These are phyloP conservation scores for Seira musarum DNA, from an alignment of 2,888 invertebrate species.

Conservation along the genomic window DNA sequence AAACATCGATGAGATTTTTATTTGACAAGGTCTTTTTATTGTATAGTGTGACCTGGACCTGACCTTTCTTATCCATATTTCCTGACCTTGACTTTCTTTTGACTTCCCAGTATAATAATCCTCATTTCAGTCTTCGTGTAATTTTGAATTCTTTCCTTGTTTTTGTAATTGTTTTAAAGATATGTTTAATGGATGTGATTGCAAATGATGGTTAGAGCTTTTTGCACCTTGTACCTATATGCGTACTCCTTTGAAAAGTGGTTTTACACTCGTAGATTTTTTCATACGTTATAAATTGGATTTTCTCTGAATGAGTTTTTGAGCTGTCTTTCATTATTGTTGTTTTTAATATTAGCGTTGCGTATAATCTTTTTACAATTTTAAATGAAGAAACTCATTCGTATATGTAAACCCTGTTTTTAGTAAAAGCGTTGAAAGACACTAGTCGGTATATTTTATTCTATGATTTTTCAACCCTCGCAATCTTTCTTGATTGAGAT, in stretches of 20 bases:
- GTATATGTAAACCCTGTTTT: background rate
- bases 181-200: background rate
- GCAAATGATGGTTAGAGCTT: constrained; percentile 8
- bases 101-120: background rate
- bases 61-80: constrained; percentile 3
- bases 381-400: background rate
- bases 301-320: constrained; percentile 24
- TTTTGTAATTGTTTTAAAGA: background rate
- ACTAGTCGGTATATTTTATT: background rate
- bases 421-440: background rate
- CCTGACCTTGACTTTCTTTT: constrained; percentile 7
- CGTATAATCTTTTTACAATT: background rate
- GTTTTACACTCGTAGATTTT: constrained; percentile 12
- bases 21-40: background rate
- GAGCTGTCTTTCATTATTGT: constrained; percentile 9
- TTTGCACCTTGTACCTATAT: constrained; percentile 1
- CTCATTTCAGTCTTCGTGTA: background rate
- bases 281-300: constrained; percentile 32
- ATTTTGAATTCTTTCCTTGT: constrained; percentile 4
- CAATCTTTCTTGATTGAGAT: constrained; percentile 22
- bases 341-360: background rate
- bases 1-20: background rate
- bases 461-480: constrained; percentile 14
- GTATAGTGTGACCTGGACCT: background rate
- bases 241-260: constrained; percentile 4